phyloP scores from a whole-genome alignment of 2,113 vertebrate genomes.

The Maylandia zebra region DNA sequence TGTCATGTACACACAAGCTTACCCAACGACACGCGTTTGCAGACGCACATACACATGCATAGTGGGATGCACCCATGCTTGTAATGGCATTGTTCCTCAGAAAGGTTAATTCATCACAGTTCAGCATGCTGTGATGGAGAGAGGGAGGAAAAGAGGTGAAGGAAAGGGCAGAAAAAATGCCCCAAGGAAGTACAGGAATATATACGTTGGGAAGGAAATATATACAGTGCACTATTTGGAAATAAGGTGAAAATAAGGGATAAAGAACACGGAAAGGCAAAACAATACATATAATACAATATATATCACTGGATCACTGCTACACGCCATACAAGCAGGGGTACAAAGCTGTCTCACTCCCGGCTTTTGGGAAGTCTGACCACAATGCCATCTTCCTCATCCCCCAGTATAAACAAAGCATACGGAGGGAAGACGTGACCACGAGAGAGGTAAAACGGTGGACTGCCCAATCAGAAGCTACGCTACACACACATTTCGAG shows the following conservation, averaged over 20 bases:
- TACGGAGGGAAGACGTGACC: too few species aligned
- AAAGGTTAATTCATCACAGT: slow-evolving; percentile 58
- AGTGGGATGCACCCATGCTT: slow-evolving; percentile 47
- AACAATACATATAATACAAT: not conserved
- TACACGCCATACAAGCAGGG: too few species aligned
- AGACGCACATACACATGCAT: not conserved
- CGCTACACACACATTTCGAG: too few species aligned
- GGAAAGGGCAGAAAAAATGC: not conserved
- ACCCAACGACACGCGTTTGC: not conserved
- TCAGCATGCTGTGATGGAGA: slow-evolving; percentile 21
- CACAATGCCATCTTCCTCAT: too few species aligned
- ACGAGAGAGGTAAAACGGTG: too few species aligned
- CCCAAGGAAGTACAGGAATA: not conserved
- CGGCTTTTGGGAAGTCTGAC: too few species aligned
- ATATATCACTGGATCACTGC: not conserved
- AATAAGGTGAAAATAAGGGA: not conserved
- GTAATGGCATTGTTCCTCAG: slow-evolving; percentile 59
- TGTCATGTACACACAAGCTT: not conserved
- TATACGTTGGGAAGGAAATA: not conserved
- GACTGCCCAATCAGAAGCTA: too few species aligned
- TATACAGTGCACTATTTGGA: not conserved
- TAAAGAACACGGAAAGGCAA: not conserved
- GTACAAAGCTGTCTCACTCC: too few species aligned
- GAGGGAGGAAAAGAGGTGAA: not conserved
- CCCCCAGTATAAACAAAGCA: too few species aligned